These are phyloP conservation scores for Apolygus lucorum DNA, from an alignment of 1,140 invertebrate genomes.

Conservation along the genomic window DNA sequence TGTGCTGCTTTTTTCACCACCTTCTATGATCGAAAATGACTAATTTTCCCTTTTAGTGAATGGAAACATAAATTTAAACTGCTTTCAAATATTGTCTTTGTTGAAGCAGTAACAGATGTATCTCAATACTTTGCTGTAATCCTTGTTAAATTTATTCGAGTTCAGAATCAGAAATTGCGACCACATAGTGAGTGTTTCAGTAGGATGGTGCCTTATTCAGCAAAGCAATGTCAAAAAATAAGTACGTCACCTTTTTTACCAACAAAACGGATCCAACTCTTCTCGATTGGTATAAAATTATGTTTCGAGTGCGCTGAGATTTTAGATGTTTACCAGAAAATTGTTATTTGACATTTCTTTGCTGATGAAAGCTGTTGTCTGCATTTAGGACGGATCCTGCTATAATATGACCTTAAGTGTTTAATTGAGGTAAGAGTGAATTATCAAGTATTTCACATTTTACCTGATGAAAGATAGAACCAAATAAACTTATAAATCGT, in stretches of 20 bases:
- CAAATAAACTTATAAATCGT: too few relatives aligned
- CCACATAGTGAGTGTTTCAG: slow-evolving; percentile 30
- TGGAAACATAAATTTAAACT: slow-evolving; percentile 17
- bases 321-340: not conserved
- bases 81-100: slow-evolving; percentile 26
- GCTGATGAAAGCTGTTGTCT: slow-evolving; percentile 32
- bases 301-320: slow-evolving; percentile 18
- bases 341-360: slow-evolving; percentile 37
- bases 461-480: too few relatives aligned
- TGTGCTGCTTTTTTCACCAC: slow-evolving; percentile 21
- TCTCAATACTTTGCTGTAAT: too few relatives aligned
- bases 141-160: too few relatives aligned
- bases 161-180: slow-evolving; percentile 21
- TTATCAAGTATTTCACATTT: too few relatives aligned
- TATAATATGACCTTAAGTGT: slow-evolving; percentile 12
- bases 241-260: slow-evolving; percentile 15
- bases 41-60: slow-evolving; percentile 14
- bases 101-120: slow-evolving; percentile 17
- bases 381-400: slow-evolving; percentile 15
- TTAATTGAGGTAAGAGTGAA: slow-evolving; percentile 21
- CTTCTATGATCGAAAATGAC: slow-evolving; percentile 3
- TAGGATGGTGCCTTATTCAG: slow-evolving; percentile 28
- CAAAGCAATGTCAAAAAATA: slow-evolving; percentile 36
- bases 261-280: not conserved
- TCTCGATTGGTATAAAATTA: not conserved